Conservation (phyloP, 2,113 vertebrate genomes). For the Urocitellus parryii region DNA sequence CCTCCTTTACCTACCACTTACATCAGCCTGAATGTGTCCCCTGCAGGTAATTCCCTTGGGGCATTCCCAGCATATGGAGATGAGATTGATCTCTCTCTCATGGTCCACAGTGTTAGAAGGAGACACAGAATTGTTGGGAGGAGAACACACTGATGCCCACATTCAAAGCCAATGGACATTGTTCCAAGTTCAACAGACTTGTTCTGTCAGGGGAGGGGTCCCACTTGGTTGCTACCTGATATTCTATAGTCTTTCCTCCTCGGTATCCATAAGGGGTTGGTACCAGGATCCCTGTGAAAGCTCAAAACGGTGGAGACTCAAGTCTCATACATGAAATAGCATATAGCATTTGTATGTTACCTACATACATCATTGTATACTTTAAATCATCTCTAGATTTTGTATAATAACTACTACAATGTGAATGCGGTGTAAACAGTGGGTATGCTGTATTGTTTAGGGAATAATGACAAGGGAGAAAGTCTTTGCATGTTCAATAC, state of each 20-base stretch:
- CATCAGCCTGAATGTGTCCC: background rate
- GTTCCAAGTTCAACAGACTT: accelerated
- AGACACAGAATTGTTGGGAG: background rate
- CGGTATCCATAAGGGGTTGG: too few species aligned
- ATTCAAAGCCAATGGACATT: background rate
- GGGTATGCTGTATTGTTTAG: background rate
- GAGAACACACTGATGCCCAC: background rate
- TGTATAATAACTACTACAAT: background rate
- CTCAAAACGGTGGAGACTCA: background rate
- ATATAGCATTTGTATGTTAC: background rate
- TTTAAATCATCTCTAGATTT: background rate
- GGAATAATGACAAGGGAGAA: background rate
- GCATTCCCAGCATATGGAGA: background rate
- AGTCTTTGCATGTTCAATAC: background rate
- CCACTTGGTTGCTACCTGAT: accelerated
- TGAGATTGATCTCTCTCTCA: accelerated
- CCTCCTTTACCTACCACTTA: background rate
- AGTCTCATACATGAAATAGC: background rate
- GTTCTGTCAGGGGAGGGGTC: accelerated
- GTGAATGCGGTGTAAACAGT: background rate
- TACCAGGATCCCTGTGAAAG: background rate
- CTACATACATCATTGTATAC: background rate
- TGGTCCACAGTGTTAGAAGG: background rate
- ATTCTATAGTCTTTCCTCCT: background rate
- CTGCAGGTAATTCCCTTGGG: background rate